Conservation (phyloP, 2,113 vertebrate species). For the Elephantulus edwardii region DNA sequence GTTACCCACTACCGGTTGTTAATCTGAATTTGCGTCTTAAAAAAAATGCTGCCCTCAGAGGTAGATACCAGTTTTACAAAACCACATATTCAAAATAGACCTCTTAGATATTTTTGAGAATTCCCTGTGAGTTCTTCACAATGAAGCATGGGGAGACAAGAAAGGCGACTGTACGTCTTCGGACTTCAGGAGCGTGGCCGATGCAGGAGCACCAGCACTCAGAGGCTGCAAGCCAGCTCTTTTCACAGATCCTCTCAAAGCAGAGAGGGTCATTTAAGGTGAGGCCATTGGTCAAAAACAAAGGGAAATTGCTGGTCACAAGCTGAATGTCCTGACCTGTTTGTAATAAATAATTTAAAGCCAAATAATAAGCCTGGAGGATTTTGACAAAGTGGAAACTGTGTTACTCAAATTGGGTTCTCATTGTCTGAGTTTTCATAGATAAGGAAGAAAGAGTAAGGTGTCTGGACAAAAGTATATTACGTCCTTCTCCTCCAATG, state of each 20-base stretch:
- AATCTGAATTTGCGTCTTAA: not conserved
- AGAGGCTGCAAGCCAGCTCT: not conserved
- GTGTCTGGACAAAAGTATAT: not conserved
- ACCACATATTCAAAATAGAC: not conserved
- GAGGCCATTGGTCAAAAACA: not conserved
- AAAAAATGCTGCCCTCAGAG: not conserved
- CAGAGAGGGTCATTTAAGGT: not conserved
- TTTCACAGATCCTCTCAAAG: not conserved
- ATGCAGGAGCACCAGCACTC: not conserved
- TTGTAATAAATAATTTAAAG: not conserved
- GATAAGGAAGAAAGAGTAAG: not conserved
- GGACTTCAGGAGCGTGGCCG: not conserved
- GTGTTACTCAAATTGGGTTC: not conserved
- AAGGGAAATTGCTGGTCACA: not conserved
- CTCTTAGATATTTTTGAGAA: not conserved
- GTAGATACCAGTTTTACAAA: slow-evolving; percentile 1
- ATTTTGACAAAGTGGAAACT: not conserved
- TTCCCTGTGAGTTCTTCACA: not conserved
- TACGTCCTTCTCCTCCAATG: not conserved
- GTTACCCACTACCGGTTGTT: not conserved
- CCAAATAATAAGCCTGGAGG: not conserved
- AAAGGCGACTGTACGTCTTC: not conserved
- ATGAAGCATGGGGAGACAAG: not conserved
- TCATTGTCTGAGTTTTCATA: not conserved
- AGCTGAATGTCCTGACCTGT: not conserved